Evolutionary conservation across 2,888 invertebrate genomes (phyloP).

Genomic region (Margaritifera margaritifera): DNA sequence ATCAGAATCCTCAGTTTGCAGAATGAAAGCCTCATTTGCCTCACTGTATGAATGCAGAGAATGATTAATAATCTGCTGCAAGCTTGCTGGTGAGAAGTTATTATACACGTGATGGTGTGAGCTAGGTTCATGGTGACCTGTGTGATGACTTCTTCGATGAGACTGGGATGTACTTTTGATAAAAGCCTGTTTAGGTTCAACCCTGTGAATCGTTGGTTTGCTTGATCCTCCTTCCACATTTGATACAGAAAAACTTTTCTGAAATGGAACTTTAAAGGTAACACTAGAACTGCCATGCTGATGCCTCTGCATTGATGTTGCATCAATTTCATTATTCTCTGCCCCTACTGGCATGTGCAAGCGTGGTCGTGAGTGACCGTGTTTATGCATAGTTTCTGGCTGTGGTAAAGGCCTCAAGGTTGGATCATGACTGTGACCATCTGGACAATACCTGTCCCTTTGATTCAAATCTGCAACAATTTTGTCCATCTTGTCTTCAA

Average conservation of each 20-base stretch:
- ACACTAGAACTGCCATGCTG: slow-evolving; percentile 27
- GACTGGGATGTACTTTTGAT: slow-evolving; percentile 47
- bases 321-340: slow-evolving; percentile 42
- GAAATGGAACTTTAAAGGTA: slow-evolving; percentile 39
- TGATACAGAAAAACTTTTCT: slow-evolving; percentile 32
- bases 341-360: slow-evolving; percentile 48
- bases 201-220: slow-evolving; percentile 25
- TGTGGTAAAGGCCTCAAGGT: slow-evolving; percentile 35
- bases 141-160: slow-evolving; percentile 16
- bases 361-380: slow-evolving; percentile 34
- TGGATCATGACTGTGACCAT: slow-evolving; percentile 44
- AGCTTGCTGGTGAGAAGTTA: slow-evolving; percentile 37
- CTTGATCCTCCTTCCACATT: slow-evolving; percentile 31
- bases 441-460: slow-evolving; percentile 36
- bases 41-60: slow-evolving; percentile 44
- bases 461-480: slow-evolving; percentile 46
- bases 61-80: slow-evolving; percentile 42
- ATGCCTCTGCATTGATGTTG: slow-evolving; percentile 13
- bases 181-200: slow-evolving; percentile 50
- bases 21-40: slow-evolving; percentile 51
- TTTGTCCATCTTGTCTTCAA: slow-evolving; percentile 42
- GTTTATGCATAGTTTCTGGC: slow-evolving; percentile 15
- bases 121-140: slow-evolving; percentile 14
- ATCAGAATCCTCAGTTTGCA: slow-evolving; percentile 41
- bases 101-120: slow-evolving; percentile 34